phyloP scores from a whole-genome alignment of 2,888 invertebrate species.

The Trissoscelio sp. region DNA sequence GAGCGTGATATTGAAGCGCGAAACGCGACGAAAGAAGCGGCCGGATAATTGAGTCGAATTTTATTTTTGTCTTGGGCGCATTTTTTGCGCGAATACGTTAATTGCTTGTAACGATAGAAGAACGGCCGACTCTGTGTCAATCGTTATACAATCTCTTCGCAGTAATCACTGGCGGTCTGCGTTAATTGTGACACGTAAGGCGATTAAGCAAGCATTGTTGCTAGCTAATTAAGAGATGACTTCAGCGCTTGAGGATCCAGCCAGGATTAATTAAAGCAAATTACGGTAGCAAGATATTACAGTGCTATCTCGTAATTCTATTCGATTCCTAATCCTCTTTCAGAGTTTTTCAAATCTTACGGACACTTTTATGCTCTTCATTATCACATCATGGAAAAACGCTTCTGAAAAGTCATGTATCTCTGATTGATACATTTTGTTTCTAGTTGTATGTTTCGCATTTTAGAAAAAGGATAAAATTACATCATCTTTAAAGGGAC shows the following conservation, averaged over 20 bases:
- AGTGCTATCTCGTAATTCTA: constrained; percentile 72
- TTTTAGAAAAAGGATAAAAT: too few species aligned
- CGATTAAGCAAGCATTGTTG: constrained; percentile 79
- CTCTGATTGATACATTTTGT: too few species aligned
- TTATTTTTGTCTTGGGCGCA: constrained; percentile 57
- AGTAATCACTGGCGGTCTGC: constrained; percentile 73
- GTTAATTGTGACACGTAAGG: constrained; percentile 81
- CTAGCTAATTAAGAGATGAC: constrained; percentile 80
- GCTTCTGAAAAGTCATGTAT: not conserved
- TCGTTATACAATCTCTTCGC: constrained; percentile 73
- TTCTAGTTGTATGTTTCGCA: not conserved
- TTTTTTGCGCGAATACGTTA: constrained; percentile 59
- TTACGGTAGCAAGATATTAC: constrained; percentile 72
- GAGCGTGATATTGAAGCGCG: constrained; percentile 18
- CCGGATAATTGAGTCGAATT: constrained; percentile 48
- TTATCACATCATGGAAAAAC: not conserved
- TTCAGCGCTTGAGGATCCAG: constrained; percentile 72
- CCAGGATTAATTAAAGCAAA: constrained; percentile 79
- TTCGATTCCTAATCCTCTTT: constrained; percentile 67
- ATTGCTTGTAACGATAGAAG: constrained; percentile 56
- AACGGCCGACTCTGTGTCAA: constrained; percentile 53
- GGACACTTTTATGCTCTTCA: not conserved
- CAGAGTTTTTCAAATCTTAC: constrained; percentile 49
- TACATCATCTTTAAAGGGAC: too few species aligned
- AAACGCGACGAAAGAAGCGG: constrained; percentile 18